Evolutionary conservation across 2,113 vertebrate species (phyloP), one percentile per base, ranked within the genome.

Genomic region (Cebidichthys violaceus): DNA sequence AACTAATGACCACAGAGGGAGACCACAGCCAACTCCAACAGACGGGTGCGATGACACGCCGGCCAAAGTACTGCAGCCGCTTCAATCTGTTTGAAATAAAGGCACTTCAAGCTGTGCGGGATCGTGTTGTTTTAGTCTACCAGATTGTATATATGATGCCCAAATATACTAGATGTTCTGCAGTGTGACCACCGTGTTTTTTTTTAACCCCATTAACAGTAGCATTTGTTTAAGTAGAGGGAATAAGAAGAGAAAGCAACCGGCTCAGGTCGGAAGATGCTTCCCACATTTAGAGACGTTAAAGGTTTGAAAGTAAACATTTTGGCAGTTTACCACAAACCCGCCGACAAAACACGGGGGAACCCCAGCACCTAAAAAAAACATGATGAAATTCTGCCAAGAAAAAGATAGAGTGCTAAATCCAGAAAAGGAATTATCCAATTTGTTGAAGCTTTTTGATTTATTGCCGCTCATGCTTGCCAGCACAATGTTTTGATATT

Each of bases 391-490:
- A 72, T 67, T 73, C 55, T 85, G 86, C 86, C 71, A 87, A 84
- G 64, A 77, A 74, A 86, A 85, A 89, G 71, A 85, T 45, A 67
- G 71, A 67, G 84, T n/a, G 31, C 61, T 66, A 60, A 84, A 57
- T 86, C 86, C 86, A 85, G 67, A 79, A 83, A 82, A 72, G 65
- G 64, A 81, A 86, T 85, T 79, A 86, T 86, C 84, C 76, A 83
- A 70, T 91, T 86, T 86, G 86, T 70, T 61, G 43, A 85, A 81
- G 82, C 55, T 59, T 80, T 88, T 82, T 88, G 71, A 88, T 86
- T 84, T 64, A 89, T 81, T 73, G 55, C 77, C 66, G 27, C 75
- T 64, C 20, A n/a, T 68, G 55, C n/a, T 75, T 84, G 81, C 83
- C 85, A 90, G 35, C 43, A n/a, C 33, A 57, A 1, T 74, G 78